phyloP scores from a whole-genome alignment of 2,113 vertebrate species.

The Reinhardtius hippoglossoides region DNA sequence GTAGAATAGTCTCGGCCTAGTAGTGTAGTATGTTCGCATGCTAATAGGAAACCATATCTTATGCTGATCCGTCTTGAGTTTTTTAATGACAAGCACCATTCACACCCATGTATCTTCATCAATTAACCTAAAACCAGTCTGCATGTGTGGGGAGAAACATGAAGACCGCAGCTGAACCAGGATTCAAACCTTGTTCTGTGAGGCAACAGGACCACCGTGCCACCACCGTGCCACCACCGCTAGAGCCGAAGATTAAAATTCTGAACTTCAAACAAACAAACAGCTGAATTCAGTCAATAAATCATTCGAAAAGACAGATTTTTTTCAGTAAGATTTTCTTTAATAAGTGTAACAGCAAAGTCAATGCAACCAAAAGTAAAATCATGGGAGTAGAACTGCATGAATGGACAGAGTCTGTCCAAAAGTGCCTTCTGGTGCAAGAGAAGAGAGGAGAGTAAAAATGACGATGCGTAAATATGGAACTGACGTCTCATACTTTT shows the following conservation, averaged over 20 bases:
- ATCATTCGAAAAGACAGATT: too few relatives aligned
- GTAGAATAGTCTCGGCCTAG: neutral
- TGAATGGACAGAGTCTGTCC: slow-evolving; percentile 48
- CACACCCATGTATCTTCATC: too few relatives aligned
- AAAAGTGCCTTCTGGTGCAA: slow-evolving; percentile 80
- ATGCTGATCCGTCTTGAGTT: too few relatives aligned
- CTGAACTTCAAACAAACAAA: neutral
- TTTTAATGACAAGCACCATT: too few relatives aligned
- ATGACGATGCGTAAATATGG: slow-evolving; percentile 65
- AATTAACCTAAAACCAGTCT: too few relatives aligned
- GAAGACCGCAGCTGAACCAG: too few relatives aligned
- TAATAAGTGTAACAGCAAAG: slow-evolving; percentile 80
- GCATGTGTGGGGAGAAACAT: too few relatives aligned
- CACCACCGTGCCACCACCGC: too few relatives aligned
- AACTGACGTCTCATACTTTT: slow-evolving; percentile 50
- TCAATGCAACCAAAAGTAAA: slow-evolving; percentile 76
- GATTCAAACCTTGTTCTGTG: too few relatives aligned
- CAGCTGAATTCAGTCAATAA: neutral
- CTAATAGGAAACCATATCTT: too few relatives aligned
- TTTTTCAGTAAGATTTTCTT: slow-evolving; percentile 66
- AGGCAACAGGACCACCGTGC: too few relatives aligned
- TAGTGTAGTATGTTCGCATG: neutral
- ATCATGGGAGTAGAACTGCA: slow-evolving; percentile 56
- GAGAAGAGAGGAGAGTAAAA: slow-evolving; percentile 64
- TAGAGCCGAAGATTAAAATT: neutral